Percentiles rank a stretch among this genome's conserved stretches.
Conservation (phyloP, 2,113 vertebrate species). For the Rhea pennata region DNA sequence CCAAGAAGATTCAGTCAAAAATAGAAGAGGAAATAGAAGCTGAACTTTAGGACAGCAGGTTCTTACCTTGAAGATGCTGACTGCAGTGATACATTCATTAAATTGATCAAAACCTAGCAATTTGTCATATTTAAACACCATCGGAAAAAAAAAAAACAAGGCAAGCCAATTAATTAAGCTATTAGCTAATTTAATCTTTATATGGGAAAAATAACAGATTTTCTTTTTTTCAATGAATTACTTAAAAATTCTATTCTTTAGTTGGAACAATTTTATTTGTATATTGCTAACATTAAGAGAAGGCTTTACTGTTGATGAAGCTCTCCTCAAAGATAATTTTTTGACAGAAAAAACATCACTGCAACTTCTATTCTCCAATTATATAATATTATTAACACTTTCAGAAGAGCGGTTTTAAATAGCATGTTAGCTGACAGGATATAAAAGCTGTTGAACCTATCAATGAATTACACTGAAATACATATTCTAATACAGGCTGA, state of each 20-base stretch:
- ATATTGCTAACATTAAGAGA: not conserved
- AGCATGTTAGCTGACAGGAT: not conserved
- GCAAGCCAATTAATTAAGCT: not conserved
- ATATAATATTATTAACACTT: not conserved
- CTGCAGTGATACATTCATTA: constrained; percentile 13
- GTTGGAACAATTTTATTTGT: not conserved
- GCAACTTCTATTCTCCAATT: not conserved
- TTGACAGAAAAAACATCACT: not conserved
- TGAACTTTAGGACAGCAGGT: constrained; percentile 46
- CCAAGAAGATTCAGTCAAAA: constrained; percentile 13
- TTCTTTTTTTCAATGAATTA: not conserved
- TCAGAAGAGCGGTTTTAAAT: not conserved
- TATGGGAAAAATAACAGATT: not conserved
- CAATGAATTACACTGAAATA: not conserved
- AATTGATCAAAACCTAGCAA: constrained; percentile 16
- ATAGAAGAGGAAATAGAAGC: constrained; percentile 37
- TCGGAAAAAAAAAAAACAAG: constrained; percentile 6
- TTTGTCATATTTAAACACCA: constrained; percentile 18
- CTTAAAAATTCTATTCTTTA: not conserved
- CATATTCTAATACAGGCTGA: not conserved
- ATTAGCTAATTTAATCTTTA: constrained; percentile 1
- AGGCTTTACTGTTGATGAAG: not conserved
- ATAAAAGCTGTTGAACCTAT: not conserved
- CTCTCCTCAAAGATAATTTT: not conserved
- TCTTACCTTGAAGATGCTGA: constrained; percentile 32